Conservation (phyloP, 2,888 invertebrate species). For the Oscheius myriophilus region DNA sequence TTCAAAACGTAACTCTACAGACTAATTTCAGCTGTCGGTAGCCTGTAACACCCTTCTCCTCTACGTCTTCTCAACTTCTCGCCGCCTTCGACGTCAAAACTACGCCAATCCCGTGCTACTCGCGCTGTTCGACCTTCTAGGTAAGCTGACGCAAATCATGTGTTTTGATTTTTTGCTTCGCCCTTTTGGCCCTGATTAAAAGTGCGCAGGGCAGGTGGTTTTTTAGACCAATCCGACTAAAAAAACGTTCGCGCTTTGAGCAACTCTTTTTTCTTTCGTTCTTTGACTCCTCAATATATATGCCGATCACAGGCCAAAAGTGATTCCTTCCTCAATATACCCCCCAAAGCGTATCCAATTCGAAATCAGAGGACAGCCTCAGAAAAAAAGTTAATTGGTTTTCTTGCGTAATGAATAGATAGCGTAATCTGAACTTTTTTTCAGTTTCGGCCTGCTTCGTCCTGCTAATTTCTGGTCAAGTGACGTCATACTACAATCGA, state of each 20-base stretch:
- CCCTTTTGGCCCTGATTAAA: background rate
- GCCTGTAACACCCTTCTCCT: constrained; percentile 49
- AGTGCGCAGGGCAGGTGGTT: background rate
- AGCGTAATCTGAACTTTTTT: constrained; percentile 1
- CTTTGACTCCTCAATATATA: too few species aligned
- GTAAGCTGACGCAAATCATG: constrained; percentile 4
- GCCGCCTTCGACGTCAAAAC: constrained; percentile 60
- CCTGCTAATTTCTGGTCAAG: constrained; percentile 45
- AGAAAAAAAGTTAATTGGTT: too few species aligned
- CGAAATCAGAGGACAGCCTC: too few species aligned
- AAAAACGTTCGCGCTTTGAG: background rate
- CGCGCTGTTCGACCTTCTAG: constrained; percentile 50
- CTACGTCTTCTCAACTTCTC: constrained; percentile 60
- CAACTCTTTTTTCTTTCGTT: too few species aligned
- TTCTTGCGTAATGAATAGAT: background rate
- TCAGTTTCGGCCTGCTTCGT: constrained; percentile 26
- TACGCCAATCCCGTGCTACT: constrained; percentile 62
- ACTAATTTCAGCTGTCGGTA: constrained; percentile 21
- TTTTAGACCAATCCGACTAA: too few species aligned
- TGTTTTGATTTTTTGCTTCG: background rate
- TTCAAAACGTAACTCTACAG: background rate
- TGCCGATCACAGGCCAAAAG: too few species aligned
- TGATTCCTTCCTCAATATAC: too few species aligned
- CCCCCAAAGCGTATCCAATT: too few species aligned
- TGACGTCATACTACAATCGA: constrained; percentile 41